Evolutionary conservation across 2,888 invertebrate species (phyloP).

Genomic region (Augiades crinisus): DNA sequence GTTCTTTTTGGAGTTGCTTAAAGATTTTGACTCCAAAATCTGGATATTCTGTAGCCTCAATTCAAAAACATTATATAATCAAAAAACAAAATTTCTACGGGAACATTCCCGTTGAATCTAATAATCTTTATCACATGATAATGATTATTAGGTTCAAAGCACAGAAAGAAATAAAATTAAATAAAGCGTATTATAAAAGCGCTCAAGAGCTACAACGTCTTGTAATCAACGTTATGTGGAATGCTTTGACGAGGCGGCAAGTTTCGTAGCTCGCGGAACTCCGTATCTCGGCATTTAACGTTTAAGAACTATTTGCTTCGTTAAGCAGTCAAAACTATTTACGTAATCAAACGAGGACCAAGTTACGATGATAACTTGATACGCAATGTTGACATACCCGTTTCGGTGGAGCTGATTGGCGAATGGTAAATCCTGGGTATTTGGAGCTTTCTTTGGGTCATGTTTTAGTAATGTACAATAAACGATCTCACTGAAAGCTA

Average conservation of each 20-base stretch:
- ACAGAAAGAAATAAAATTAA: not conserved
- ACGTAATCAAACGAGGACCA: conserved; percentile 16
- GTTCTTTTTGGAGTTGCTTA: too few species aligned
- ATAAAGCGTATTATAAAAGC: too few species aligned
- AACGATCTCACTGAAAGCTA: conserved; percentile 30
- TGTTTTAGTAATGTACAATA: conserved; percentile 33
- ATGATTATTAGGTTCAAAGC: too few species aligned
- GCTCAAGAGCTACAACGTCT: not conserved
- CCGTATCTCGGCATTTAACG: conserved; percentile 1
- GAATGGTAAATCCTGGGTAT: conserved; percentile 30
- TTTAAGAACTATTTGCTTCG: conserved; percentile 16
- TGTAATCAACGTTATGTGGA: not conserved
- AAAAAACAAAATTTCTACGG: too few species aligned
- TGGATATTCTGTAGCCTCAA: too few species aligned
- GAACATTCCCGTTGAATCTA: too few species aligned
- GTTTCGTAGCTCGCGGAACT: not conserved
- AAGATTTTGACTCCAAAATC: too few species aligned
- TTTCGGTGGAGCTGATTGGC: conserved; percentile 18
- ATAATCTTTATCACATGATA: too few species aligned
- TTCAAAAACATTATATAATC: too few species aligned
- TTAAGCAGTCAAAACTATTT: conserved; percentile 18
- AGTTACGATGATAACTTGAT: conserved; percentile 21
- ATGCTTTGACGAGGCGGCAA: conserved; percentile 4
- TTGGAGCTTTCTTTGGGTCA: conserved; percentile 32
- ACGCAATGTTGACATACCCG: conserved; percentile 15